Conservation (phyloP, 2,113 vertebrate species). For the Butorides virescens region DNA sequence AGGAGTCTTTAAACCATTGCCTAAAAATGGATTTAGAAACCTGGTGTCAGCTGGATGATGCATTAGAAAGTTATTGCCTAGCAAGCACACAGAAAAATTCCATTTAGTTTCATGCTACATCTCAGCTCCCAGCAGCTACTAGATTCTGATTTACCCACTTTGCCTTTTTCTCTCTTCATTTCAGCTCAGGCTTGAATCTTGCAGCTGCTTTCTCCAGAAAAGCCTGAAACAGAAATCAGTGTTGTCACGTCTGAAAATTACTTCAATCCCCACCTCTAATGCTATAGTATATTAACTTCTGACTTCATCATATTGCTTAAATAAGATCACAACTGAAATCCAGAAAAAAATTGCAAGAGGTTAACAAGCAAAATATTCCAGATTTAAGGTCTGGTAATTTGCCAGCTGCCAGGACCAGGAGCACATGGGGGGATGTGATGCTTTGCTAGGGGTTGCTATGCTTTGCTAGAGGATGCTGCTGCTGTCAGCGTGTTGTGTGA, state of each 20-base stretch:
- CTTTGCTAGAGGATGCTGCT: background rate
- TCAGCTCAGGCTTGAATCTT: background rate
- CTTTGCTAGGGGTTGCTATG: background rate
- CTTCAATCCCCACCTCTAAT: background rate
- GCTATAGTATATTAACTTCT: background rate
- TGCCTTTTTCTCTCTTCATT: background rate
- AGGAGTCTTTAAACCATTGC: background rate
- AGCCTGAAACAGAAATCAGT: background rate
- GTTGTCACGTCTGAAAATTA: background rate
- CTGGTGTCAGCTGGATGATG: background rate
- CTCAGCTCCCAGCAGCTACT: background rate
- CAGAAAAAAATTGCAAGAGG: background rate
- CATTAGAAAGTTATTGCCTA: background rate
- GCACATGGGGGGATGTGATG: fast-evolving
- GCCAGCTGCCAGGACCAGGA: background rate
- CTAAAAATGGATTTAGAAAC: background rate
- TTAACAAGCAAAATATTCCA: background rate
- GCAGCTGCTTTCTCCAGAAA: slow-evolving; percentile 5
- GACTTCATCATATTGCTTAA: background rate
- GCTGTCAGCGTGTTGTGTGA: fast-evolving
- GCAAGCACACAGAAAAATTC: background rate
- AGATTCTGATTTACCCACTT: background rate
- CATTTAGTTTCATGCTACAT: background rate
- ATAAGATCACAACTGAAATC: background rate
- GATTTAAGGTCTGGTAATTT: background rate